phyloP scores from a whole-genome alignment of 2,797 vertebrate species.

The Sternotherus odoratus region DNA sequence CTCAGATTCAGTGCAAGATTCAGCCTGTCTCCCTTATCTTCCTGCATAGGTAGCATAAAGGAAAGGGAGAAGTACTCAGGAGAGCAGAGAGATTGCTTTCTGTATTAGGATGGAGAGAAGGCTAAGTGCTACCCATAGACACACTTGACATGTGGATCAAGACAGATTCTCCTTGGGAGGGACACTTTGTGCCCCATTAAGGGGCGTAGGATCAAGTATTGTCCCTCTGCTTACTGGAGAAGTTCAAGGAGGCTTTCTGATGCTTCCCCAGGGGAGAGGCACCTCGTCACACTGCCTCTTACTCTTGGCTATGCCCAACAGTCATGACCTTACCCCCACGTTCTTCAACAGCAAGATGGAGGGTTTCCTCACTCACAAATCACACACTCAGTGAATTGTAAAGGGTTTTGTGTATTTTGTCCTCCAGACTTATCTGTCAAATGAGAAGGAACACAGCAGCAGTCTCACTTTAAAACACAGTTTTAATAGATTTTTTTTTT shows the following conservation, averaged over 20 bases:
- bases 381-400: not conserved
- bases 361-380: not conserved
- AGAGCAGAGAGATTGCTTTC: not conserved
- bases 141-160: not conserved
- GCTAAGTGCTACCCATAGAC: not conserved
- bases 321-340: not conserved
- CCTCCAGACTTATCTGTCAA: not conserved
- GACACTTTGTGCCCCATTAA: not conserved
- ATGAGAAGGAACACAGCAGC: not conserved
- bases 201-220: not conserved
- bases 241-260: constrained; percentile 1
- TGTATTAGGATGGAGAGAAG: not conserved
- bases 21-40: not conserved
- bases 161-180: not conserved
- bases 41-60: accelerated
- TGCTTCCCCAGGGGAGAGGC: not conserved
- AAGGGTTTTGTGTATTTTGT: constrained; percentile 8
- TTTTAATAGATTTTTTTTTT: not conserved
- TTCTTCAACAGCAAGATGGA: not conserved
- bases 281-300: not conserved
- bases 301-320: not conserved
- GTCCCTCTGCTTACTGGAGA: not conserved
- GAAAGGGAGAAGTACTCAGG: not conserved
- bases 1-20: not conserved
- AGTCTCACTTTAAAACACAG: not conserved